Base-by-base conservation (phyloP, 2,888 invertebrate genomes). In the Drosophila atripex region DNA sequence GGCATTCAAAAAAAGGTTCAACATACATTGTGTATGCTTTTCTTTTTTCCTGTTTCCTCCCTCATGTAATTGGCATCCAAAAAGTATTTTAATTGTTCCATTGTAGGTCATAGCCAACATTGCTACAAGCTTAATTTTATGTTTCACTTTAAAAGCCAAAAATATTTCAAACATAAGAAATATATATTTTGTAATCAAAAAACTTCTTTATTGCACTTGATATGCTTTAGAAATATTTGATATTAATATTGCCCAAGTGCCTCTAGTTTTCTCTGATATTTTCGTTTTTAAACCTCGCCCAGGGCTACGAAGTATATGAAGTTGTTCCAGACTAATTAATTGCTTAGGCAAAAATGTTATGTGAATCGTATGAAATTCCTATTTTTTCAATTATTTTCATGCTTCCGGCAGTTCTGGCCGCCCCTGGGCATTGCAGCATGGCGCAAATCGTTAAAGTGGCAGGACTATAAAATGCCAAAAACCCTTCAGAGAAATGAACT, bases 301-400 rank as follows among this genome's bases (percentile, higher is more conserved):
- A 21, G 25, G 21, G 18, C 28, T n/a, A 39, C 35, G 38, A 21
- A 23, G 51, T 38, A 28, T 38, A 30, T n/a, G 38, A 35, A 38
- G 43, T 63, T 51, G 43, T 18, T 7, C 21, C 28, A 2, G 21
- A 51, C 63, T 61, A 63, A 63, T 52, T 61, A 63, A 61, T 63
- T 63, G 63, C 45, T 16, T 61, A 18, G 43, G 3, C 28, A 52
- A 51, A 61, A 38, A 28, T 46, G 38, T 3, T 14, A 41, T 4
- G 28, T 11, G 35, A 32, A 30, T 16, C 30, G 32, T 1, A 49
- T 23, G 11, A 41, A n/a, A 43, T 60, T 41, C 12, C 11, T 41
- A 28, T 8, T 46, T 63, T 63, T 61, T 63, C 57, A 63, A 61
- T 63, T 61, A 61, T 51, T 61, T 61, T n/a, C 49, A 1, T 23